Percentiles rank a stretch among this genome's conserved stretches.
phyloP scores from a whole-genome alignment of 1,140 invertebrate genomes.

The Hyphantria cunea region DNA sequence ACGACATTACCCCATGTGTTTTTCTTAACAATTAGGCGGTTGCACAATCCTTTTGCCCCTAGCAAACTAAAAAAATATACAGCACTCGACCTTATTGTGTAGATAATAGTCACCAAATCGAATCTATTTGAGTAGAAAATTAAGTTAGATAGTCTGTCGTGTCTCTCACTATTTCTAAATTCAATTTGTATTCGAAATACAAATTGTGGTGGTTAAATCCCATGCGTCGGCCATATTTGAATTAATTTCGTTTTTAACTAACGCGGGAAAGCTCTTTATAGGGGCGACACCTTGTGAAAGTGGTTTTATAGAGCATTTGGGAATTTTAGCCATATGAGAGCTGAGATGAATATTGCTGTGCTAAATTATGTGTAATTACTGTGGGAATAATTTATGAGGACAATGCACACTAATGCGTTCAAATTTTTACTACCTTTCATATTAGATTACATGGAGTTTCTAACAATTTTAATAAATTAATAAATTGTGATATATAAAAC shows the following conservation, averaged over 20 bases:
- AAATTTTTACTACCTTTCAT: constrained; percentile 11
- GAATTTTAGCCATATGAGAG: constrained; percentile 23
- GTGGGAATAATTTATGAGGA: constrained; percentile 24
- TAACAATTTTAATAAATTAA: too few relatives aligned
- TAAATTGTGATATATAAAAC: too few relatives aligned
- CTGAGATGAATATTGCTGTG: constrained; percentile 26
- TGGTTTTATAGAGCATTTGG: constrained; percentile 37
- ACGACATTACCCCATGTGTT: constrained; percentile 69
- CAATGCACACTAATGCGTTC: constrained; percentile 11
- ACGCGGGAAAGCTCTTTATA: constrained; percentile 53
- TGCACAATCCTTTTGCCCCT: constrained; percentile 39
- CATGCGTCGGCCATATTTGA: constrained; percentile 56
- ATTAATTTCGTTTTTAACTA: constrained; percentile 65
- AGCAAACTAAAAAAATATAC: constrained; percentile 28
- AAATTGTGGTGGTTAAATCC: constrained; percentile 59
- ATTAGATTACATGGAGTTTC: neutral
- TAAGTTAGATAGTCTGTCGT: constrained; percentile 41
- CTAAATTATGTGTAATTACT: constrained; percentile 24
- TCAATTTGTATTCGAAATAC: constrained; percentile 59
- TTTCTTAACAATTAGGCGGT: constrained; percentile 72
- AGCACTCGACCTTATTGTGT: constrained; percentile 30
- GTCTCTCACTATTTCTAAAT: constrained; percentile 47
- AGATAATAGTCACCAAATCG: constrained; percentile 32
- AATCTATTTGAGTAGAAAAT: constrained; percentile 34
- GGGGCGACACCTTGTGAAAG: constrained; percentile 36